Conservation (phyloP, 1,140 invertebrate species). For the Cotesia typhae region DNA sequence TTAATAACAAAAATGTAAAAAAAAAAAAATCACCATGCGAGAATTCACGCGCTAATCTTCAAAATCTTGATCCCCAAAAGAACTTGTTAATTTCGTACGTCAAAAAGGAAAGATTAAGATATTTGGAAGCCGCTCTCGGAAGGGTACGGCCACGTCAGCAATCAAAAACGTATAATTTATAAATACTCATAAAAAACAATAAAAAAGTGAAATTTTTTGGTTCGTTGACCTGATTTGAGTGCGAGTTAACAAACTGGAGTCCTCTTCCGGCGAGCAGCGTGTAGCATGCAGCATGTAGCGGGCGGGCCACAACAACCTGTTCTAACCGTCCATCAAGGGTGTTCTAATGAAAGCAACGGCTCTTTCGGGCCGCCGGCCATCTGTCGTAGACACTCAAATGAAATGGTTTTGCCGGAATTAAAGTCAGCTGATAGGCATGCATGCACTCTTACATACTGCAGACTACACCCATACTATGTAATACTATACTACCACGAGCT, state of each 20-base stretch:
- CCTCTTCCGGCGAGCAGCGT: conserved; percentile 26
- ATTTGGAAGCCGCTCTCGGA: no score
- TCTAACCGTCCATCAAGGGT: conserved; percentile 53
- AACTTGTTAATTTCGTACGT: no score
- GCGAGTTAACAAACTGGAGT: conserved; percentile 29
- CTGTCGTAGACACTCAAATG: conserved; percentile 55
- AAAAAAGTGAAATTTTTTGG: conserved; percentile 14
- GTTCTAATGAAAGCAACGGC: conserved; percentile 66
- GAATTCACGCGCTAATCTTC: no score
- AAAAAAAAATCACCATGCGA: no score
- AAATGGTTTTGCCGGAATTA: conserved; percentile 62
- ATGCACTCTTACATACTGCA: conserved; percentile 47
- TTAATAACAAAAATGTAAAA: no score
- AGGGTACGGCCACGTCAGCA: no score
- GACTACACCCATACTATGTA: conserved; percentile 1
- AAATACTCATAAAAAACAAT: not conserved
- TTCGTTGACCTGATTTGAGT: conserved; percentile 36
- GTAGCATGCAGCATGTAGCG: conserved; percentile 24
- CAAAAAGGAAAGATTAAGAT: no score
- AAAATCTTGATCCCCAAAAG: no score
- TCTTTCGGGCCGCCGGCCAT: conserved; percentile 61
- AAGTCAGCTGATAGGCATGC: conserved; percentile 60
- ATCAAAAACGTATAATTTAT: not conserved
- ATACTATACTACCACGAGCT: not conserved
- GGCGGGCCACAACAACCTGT: conserved; percentile 58